Conservation (phyloP, 2,113 vertebrate species). For the Hassar affinis region DNA sequence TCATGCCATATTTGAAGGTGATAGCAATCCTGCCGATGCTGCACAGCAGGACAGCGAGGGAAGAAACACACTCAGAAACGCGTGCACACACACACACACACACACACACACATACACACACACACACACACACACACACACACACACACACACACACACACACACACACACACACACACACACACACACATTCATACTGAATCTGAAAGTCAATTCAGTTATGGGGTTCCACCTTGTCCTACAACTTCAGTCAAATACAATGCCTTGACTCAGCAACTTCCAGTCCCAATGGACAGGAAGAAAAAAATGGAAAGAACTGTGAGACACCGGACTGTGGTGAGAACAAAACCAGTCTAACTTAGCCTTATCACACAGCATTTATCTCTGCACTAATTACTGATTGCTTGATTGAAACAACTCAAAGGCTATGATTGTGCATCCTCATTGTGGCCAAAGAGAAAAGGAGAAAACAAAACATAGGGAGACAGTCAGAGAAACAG, state of each 20-base stretch:
- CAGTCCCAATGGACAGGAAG: conserved; percentile 74
- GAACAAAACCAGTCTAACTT: conserved; percentile 71
- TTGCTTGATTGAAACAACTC: conserved; percentile 95
- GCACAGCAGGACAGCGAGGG: conserved; percentile 72
- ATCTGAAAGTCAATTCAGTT: conserved; percentile 73
- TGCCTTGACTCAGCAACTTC: conserved; percentile 96
- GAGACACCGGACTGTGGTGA: background rate
- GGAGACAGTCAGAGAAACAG: conserved; percentile 56
- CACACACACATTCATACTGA: conserved; percentile 43
- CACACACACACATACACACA: conserved; percentile 25
- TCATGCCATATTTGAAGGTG: conserved; percentile 79
- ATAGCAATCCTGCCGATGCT: conserved; percentile 82
- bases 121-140: conserved; percentile 36
- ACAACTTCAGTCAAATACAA: conserved; percentile 81
- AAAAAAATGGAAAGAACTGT: conserved; percentile 58
- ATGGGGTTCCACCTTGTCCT: conserved; percentile 72
- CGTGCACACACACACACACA: conserved; percentile 28
- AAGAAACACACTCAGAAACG: conserved; percentile 32
- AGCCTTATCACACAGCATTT: conserved; percentile 82
- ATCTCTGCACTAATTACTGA: conserved; percentile 90
- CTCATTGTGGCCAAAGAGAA: conserved; percentile 75
- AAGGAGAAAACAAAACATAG: conserved; percentile 41
- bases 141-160: conserved; percentile 28
- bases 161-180: conserved; percentile 25
- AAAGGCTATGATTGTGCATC: conserved; percentile 88